Evolutionary conservation across 2,113 vertebrate genomes (phyloP).

Genomic region (Paradoxurus hermaphroditus): DNA sequence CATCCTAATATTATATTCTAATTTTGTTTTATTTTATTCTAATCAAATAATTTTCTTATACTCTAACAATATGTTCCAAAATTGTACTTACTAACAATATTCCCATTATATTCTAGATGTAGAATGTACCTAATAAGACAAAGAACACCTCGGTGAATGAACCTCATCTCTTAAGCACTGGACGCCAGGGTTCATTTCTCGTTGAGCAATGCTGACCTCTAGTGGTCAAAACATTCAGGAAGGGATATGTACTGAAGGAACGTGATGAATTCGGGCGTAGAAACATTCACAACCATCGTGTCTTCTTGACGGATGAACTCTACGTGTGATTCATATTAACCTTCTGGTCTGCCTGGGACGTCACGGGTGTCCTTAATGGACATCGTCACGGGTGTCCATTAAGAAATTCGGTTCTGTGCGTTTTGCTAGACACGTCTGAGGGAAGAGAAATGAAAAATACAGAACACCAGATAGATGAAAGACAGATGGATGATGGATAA

Average conservation of each 20-base stretch:
- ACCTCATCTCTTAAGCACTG: rapidly evolving
- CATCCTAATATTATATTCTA: not conserved
- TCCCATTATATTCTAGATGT: rapidly evolving
- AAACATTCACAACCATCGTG: rapidly evolving
- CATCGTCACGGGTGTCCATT: rapidly evolving
- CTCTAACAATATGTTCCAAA: rapidly evolving
- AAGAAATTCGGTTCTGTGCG: not conserved
- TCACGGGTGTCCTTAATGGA: too few relatives aligned
- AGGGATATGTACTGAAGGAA: rapidly evolving
- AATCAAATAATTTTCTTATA: not conserved
- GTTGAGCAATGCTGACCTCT: not conserved
- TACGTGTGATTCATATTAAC: rapidly evolving
- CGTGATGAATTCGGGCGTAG: rapidly evolving
- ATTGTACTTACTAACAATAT: rapidly evolving
- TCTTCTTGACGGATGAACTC: rapidly evolving
- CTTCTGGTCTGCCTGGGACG: rapidly evolving
- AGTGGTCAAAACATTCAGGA: rapidly evolving
- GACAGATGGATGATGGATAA: not conserved
- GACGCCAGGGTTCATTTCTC: rapidly evolving
- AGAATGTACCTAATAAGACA: not conserved
- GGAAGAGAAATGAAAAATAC: not conserved
- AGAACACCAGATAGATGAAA: not conserved
- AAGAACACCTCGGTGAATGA: rapidly evolving
- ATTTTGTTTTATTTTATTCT: not conserved
- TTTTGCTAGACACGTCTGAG: rapidly evolving